Conservation (phyloP, 2,113 vertebrate genomes). For the Aix galericulata region DNA sequence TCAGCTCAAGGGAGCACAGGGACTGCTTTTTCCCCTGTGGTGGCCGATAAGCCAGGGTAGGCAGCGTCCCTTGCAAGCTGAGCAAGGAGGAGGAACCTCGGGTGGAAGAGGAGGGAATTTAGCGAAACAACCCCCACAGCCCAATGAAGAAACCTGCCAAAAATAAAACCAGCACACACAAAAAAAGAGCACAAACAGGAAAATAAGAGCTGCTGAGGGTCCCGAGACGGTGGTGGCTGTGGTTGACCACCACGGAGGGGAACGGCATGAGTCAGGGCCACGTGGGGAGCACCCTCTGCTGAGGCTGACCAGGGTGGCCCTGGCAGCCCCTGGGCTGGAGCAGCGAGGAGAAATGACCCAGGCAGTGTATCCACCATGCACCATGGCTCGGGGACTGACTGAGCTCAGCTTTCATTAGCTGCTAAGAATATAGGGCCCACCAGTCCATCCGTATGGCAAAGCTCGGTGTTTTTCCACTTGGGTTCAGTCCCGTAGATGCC, state of each 20-base stretch:
- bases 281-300: fast-evolving
- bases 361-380: fast-evolving
- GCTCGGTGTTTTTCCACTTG: slow-evolving; percentile 1
- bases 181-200: neutral
- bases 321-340: neutral
- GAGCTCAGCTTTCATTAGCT: neutral
- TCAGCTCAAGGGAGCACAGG: neutral
- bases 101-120: neutral
- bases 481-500: neutral
- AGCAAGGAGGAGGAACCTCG: neutral
- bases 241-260: neutral
- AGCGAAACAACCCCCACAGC: neutral
- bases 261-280: fast-evolving
- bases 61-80: neutral
- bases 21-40: neutral
- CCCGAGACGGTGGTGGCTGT: neutral
- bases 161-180: neutral
- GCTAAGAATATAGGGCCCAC: neutral
- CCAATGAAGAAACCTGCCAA: neutral
- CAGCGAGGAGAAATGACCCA: neutral
- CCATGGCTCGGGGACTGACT: neutral
- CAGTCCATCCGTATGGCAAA: fast-evolving
- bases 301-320: neutral
- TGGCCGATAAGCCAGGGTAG: neutral
- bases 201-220: neutral